Base-by-base conservation (phyloP, 2,113 vertebrate genomes). In the Esox niger region DNA sequence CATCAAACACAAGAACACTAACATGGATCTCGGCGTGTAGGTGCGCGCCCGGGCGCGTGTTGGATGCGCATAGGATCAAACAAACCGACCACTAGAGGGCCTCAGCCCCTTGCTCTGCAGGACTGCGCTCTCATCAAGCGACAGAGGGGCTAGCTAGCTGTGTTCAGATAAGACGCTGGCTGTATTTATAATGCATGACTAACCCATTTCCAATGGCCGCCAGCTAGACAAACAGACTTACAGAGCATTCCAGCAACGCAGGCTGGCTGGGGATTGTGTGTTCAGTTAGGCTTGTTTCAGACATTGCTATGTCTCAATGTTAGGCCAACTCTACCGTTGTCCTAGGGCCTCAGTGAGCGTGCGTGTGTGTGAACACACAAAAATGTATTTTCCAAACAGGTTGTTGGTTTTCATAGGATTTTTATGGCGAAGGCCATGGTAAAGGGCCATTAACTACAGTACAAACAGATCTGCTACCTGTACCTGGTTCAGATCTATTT, bases 161-260 rank as follows among this genome's bases (percentile, higher is more conserved):
- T 4, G 21, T 58, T 43, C 35, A 43, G 35, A 29, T 10, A 9
- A 61, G 58, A 35, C 43, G 29, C 57, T 49, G 69, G 60, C 58
- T 62, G 63, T 70, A 82, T 84, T 33, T 82, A 84, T 84, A 81
- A 86, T 85, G 71, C 80, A 87, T 81, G 84, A 80, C 74, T 79
- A 85, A 80, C 82, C 77, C 66, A 69, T 76, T 84, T 89, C 77
- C 62, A 69, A 77, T 69, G 77, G 49, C 82, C 73, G 74, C 46
- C 30, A 78, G 66, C 63, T 62, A n/a, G n/a, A 71, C 52, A 23
- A 1, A 13, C 31, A 61, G 13, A 43, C 38, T 43, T 43, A 15
- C 38, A 4, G 38, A 43, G 29, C 55, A 65, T 60, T 58, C 63
- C 3, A 20, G 66, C 66, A 31, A 46, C 47, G 52, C 11, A 32